phyloP scores from a whole-genome alignment of 2,888 invertebrate genomes.

The Cenopis cana region DNA sequence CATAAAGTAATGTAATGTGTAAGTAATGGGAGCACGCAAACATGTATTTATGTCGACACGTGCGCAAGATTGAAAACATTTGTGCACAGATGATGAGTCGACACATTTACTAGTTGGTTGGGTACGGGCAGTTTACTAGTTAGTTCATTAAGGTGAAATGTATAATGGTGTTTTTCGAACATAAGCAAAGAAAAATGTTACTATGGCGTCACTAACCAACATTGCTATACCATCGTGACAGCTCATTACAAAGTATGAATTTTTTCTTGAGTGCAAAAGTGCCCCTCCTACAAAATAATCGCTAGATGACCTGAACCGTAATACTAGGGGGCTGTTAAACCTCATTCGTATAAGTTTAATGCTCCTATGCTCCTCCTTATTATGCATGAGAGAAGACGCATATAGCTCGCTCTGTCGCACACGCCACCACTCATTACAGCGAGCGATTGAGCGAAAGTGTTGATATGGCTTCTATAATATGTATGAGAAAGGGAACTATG shows the following conservation, averaged over 20 bases:
- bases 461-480: conserved; percentile 11
- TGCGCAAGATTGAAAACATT: conserved; percentile 5
- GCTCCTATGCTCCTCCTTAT: conserved; percentile 18
- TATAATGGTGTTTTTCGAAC: background rate
- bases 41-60: conserved; percentile 59
- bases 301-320: conserved; percentile 20
- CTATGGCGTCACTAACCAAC: background rate
- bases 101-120: background rate
- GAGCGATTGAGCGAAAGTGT: conserved; percentile 22
- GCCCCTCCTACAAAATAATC: conserved; percentile 14
- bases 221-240: background rate
- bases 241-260: background rate
- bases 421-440: conserved; percentile 20
- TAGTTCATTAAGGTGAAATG: background rate
- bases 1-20: conserved; percentile 25
- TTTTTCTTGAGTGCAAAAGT: background rate
- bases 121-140: background rate
- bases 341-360: conserved; percentile 29
- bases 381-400: conserved; percentile 15
- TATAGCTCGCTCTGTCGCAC: conserved; percentile 26
- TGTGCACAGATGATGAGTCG: background rate
- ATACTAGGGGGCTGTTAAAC: conserved; percentile 14
- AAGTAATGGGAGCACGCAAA: conserved; percentile 55
- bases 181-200: background rate
- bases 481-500: background rate